These are phyloP conservation scores for Tauraco hartlaubi DNA, from an alignment of 2,797 vertebrate species.

Conservation along the genomic window DNA sequence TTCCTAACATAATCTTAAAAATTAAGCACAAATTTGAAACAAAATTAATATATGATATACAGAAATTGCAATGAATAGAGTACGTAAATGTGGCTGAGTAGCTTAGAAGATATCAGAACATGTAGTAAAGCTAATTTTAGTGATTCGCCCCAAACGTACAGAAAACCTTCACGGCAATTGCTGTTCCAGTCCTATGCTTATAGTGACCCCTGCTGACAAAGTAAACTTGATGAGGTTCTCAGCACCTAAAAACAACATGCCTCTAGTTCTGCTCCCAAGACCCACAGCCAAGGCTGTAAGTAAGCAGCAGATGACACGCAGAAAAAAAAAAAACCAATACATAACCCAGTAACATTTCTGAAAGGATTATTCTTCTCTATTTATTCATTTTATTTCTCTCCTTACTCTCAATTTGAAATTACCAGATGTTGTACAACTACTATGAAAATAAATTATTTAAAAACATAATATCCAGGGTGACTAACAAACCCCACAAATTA, in stretches of 20 bases:
- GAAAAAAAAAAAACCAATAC: not conserved
- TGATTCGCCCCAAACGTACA: not conserved
- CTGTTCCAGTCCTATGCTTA: not conserved
- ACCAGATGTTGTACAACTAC: not conserved
- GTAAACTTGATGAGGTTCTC: not conserved
- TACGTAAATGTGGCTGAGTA: not conserved
- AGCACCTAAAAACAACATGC: not conserved
- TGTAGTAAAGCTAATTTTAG: not conserved
- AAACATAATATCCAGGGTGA: not conserved
- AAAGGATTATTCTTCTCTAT: not conserved
- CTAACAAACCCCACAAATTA: not conserved
- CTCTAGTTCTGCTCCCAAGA: not conserved
- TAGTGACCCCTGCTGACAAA: conserved; percentile 50
- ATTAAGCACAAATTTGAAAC: not conserved
- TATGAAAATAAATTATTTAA: not conserved
- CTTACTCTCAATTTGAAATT: not conserved
- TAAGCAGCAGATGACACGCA: not conserved
- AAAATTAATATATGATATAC: not conserved
- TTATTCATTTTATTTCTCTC: not conserved
- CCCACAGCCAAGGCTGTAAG: not conserved
- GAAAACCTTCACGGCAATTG: not conserved
- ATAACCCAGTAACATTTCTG: not conserved
- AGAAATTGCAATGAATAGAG: not conserved
- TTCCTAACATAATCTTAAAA: not conserved
- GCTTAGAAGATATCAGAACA: not conserved